Evolutionary conservation across 1,140 invertebrate species (phyloP), one percentile per base, ranked within the genome.

Genomic region (Diploscapter pachys): DNA sequence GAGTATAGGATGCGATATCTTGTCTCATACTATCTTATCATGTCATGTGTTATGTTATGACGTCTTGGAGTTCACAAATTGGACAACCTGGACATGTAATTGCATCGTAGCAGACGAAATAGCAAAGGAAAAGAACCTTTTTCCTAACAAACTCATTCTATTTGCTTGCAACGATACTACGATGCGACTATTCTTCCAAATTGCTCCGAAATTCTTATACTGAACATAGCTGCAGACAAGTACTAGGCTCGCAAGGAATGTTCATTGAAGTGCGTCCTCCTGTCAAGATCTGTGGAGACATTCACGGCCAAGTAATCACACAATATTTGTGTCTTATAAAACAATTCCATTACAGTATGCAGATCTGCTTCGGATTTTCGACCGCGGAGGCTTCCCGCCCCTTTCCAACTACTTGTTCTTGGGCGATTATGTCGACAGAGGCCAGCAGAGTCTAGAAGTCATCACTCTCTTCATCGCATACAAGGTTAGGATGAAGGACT

Each of bases 391-490:
- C 52, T 78, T 78, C 71, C 77, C 77, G 5, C 77, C 77, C 13
- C 62, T 68, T 13, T 61, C 55, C 53, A 78, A 78, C 55, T 78
- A 78, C 56, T 55, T 78, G 3, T 78, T 78, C 62, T 62, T 78
- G 2, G 77, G 77, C n/a, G 77, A 78, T 55, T 78, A 78, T 71
- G 77, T 78, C 64, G 77, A 78, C 63, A 53, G 77, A 3, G 77
- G 77, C 61, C 69, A 52, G 4, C 77, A 78, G 77, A 78, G 69
- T 57, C 69, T 78, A 4, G 77, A 78, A 62, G 66, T 88, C 11
- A 90, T 89, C 72, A 90, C 88, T 82, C 82, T 89, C 5, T 78
- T 89, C 31, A 78, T 90, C 71, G 89, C 89, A 51, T 90, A 90
- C 83, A 90, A 90, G 84, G 89, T 90, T 73, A 90, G 90, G 51